Evolutionary conservation across 2,888 invertebrate species (phyloP).

Genomic region (Ligdia adustata): DNA sequence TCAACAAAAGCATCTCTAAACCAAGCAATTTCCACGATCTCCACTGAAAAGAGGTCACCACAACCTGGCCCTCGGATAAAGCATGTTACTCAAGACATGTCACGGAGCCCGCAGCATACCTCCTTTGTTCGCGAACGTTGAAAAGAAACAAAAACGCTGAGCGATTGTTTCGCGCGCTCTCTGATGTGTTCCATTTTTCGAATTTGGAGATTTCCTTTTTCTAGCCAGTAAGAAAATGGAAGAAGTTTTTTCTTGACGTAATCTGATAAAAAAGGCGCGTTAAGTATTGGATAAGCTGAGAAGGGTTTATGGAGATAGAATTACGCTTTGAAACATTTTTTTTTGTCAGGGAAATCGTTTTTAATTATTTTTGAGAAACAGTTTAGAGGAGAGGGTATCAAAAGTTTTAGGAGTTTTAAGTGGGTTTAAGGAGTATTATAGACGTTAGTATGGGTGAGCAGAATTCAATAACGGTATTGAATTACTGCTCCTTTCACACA

Average conservation of each 20-base stretch:
- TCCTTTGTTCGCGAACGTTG: constrained; percentile 58
- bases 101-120: constrained; percentile 61
- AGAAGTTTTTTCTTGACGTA: constrained; percentile 22
- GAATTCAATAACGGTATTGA: no score
- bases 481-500: no score
- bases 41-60: constrained; percentile 42
- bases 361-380: constrained; percentile 19
- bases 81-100: constrained; percentile 60
- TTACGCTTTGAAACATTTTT: constrained; percentile 22
- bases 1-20: background rate
- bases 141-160: constrained; percentile 64
- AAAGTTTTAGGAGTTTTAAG: background rate
- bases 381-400: background rate
- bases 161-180: constrained; percentile 66
- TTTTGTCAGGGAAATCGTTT: constrained; percentile 9
- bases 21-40: constrained; percentile 30
- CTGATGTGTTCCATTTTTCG: constrained; percentile 51
- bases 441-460: background rate
- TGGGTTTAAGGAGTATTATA: no score
- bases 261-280: constrained; percentile 26
- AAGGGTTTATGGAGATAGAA: constrained; percentile 30
- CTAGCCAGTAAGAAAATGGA: constrained; percentile 34
- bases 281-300: constrained; percentile 30
- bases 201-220: constrained; percentile 37
- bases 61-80: constrained; percentile 54